These are phyloP conservation scores for Acleris literana DNA, from an alignment of 2,888 invertebrate species.

Conservation along the genomic window DNA sequence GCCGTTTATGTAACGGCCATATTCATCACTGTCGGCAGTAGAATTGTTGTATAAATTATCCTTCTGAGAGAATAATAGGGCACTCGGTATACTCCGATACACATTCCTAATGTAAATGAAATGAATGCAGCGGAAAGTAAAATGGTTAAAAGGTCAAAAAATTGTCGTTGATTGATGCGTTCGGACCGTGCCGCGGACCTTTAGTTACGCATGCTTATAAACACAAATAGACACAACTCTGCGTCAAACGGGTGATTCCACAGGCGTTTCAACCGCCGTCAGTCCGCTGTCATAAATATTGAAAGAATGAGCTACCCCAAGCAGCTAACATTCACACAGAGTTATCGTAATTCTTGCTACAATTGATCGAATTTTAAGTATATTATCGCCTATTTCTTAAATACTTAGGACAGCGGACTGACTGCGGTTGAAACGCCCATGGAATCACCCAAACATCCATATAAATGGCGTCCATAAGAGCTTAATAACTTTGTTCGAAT, in stretches of 20 bases:
- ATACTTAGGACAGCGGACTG: no score
- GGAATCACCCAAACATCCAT: no score
- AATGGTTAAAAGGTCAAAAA: slow-evolving; percentile 43
- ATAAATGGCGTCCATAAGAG: no score
- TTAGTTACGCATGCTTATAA: slow-evolving; percentile 45
- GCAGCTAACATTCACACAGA: no score
- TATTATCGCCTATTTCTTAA: no score
- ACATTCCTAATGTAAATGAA: slow-evolving; percentile 38
- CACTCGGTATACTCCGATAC: slow-evolving; percentile 17
- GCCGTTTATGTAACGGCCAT: slow-evolving; percentile 23
- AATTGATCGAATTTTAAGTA: no score
- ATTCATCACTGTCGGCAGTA: slow-evolving; percentile 34
- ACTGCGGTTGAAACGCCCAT: no score
- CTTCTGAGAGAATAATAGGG: slow-evolving; percentile 34
- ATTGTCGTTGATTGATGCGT: slow-evolving; percentile 52
- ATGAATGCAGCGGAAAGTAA: slow-evolving; percentile 40
- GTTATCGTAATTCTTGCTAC: no score
- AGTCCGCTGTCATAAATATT: no score
- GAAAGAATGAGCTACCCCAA: no score
- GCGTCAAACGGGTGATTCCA: no score
- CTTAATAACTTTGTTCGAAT: slow-evolving; percentile 38
- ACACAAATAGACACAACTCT: slow-evolving; percentile 40
- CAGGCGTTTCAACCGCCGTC: no score
- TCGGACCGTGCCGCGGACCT: slow-evolving; percentile 37
- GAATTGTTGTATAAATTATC: slow-evolving; percentile 38